Percentiles rank a stretch among this genome's conserved stretches.
These are phyloP conservation scores for Sebastes goodei DNA, from an alignment of 2,797 vertebrate genomes.

Conservation along the genomic window DNA sequence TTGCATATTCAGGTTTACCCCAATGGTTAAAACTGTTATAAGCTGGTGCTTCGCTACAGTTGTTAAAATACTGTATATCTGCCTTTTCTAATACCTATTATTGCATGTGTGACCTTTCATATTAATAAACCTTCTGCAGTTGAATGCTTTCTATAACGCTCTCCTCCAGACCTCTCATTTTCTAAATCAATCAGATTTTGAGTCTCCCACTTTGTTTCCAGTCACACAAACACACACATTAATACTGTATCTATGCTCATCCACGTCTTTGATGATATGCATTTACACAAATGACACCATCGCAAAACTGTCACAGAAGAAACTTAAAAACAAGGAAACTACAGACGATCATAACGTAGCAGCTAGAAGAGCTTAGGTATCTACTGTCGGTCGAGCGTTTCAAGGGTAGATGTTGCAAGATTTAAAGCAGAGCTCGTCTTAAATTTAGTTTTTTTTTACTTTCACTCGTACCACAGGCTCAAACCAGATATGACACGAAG, in stretches of 20 bases:
- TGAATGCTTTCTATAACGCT: background rate
- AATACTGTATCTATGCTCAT: constrained; percentile 13
- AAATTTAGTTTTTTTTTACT: background rate
- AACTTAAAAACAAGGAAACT: background rate
- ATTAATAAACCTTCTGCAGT: background rate
- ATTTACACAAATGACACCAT: background rate
- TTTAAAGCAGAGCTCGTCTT: constrained; percentile 17
- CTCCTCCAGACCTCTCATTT: background rate
- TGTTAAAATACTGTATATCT: constrained; percentile 37
- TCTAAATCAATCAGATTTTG: background rate
- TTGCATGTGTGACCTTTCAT: constrained; percentile 38
- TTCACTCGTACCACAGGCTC: constrained; percentile 53
- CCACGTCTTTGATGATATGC: background rate
- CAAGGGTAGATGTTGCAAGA: background rate
- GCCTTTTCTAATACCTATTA: constrained; percentile 19
- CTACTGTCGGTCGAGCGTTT: background rate
- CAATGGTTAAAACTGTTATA: constrained; percentile 34
- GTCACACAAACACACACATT: constrained; percentile 1
- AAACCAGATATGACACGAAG: constrained; percentile 22
- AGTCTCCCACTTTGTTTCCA: background rate
- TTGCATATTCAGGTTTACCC: constrained; percentile 58
- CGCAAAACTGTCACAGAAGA: constrained; percentile 3
- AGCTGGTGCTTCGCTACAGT: constrained; percentile 24
- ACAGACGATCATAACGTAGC: constrained; percentile 25
- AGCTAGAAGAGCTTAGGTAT: constrained; percentile 39